Conservation (phyloP, 2,113 vertebrate species). For the Archilochus colubris region DNA sequence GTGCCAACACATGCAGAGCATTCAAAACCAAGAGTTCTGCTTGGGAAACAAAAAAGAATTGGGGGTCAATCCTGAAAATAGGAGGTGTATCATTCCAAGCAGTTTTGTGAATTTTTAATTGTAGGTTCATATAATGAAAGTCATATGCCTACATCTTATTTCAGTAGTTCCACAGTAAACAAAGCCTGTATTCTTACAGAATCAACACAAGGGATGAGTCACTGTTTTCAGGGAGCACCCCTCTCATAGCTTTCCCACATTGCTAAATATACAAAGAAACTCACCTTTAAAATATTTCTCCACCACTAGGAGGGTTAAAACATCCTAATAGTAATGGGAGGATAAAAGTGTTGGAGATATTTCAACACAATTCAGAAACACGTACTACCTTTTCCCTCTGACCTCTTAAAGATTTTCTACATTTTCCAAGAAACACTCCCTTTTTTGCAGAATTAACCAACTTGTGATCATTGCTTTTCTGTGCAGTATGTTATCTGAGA, state of each 20-base stretch:
- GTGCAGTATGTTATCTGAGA: neutral
- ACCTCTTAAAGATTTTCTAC: neutral
- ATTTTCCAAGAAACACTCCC: neutral
- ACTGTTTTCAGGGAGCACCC: constrained; percentile 43
- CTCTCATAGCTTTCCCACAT: constrained; percentile 38
- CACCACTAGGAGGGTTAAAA: constrained; percentile 26
- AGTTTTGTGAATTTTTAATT: neutral
- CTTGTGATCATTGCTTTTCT: neutral
- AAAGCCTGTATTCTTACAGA: constrained; percentile 3
- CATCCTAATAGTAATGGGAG: neutral
- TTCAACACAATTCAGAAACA: constrained; percentile 16
- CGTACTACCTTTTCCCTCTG: neutral
- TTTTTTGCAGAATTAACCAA: neutral
- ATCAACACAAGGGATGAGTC: constrained; percentile 18
- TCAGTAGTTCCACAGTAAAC: neutral
- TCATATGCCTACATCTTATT: neutral
- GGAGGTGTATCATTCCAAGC: neutral
- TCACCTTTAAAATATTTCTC: constrained; percentile 37
- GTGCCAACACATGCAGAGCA: neutral
- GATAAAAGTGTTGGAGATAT: neutral
- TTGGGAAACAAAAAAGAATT: neutral
- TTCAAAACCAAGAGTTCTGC: neutral
- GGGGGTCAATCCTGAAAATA: neutral
- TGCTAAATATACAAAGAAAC: constrained; percentile 33
- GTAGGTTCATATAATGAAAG: neutral